Evolutionary conservation across 2,113 vertebrate species (phyloP).

Genomic region (Xiphophorus hellerii): DNA sequence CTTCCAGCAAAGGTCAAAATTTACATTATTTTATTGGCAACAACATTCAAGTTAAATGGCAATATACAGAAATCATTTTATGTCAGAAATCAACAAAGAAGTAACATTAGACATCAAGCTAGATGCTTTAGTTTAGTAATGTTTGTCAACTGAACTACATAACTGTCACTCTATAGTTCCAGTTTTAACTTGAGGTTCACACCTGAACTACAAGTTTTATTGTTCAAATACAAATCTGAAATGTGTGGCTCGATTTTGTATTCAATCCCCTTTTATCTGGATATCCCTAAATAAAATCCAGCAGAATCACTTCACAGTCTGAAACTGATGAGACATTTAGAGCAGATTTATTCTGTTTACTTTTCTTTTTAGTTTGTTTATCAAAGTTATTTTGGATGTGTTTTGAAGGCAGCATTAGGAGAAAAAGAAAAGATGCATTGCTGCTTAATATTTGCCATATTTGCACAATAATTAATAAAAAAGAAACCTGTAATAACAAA

Average conservation of each 20-base stretch:
- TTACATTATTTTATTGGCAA: neutral
- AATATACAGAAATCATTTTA: neutral
- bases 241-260: no score
- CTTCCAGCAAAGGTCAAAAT: neutral
- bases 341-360: neutral
- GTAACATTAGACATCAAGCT: neutral
- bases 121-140: neutral
- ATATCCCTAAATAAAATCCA: no score
- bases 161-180: no score
- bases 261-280: neutral
- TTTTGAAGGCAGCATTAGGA: neutral
- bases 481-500: neutral
- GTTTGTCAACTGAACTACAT: neutral
- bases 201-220: no score
- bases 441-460: no score
- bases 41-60: neutral
- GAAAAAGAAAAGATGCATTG: neutral
- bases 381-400: neutral
- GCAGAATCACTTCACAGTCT: neutral
- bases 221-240: neutral
- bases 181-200: no score
- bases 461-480: neutral
- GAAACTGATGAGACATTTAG: neutral
- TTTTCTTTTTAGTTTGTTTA: neutral
- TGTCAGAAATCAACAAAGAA: neutral